Base-by-base conservation (phyloP, 2,888 invertebrate genomes). In the Ypsolopha scabrella region DNA sequence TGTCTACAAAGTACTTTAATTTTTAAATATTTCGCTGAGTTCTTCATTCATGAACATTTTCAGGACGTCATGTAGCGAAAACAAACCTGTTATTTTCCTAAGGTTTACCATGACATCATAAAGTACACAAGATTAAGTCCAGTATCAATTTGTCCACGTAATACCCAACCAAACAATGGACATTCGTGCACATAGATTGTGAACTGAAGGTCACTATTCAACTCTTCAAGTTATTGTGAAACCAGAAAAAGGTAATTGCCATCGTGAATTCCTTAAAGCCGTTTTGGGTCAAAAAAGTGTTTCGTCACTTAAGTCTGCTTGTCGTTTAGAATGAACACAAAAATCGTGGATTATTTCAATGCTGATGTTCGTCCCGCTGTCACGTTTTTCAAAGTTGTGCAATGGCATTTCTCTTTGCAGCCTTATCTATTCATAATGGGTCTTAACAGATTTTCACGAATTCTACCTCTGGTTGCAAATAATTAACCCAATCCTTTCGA, bases 201-300 rank as follows among this genome's bases (percentile, higher is more conserved):
- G 10, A n/a, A 24, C 24, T 38, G 48, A 48, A 48, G 48, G 48
- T 14, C 38, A 24, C 24, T 48, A 14, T 24, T 24, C 24, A 24
- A 24, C 24, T 24, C 24, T 24, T 24, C 24, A 24, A 24, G 24
- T 24, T 24, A 24, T 47, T 13, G 14, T 10, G 38, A 48, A 48
- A 48, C 55, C 53, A 53, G 53, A 56, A 60, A 61, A 59, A 58
- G 62, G 60, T 58, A 59, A 65, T 64, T 41, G 51, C 52, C 9
- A 35, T 61, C 66, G 67, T 70, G 66, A 67, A 64, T 71, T 72
- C 69, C 67, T 60, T 54, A 55, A 54, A 52, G 47, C 43, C 38
- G 13, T 50, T 48, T 39, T 41, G 7, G 41, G 36, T 7, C 37
- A 43, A 43, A 43, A 43, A 24, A 45, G n/a, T 13, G 41, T 52